Percentiles rank a stretch among this genome's conserved stretches.
Evolutionary conservation across 1,140 invertebrate genomes (phyloP).

Genomic region (Brachionus sp.): DNA sequence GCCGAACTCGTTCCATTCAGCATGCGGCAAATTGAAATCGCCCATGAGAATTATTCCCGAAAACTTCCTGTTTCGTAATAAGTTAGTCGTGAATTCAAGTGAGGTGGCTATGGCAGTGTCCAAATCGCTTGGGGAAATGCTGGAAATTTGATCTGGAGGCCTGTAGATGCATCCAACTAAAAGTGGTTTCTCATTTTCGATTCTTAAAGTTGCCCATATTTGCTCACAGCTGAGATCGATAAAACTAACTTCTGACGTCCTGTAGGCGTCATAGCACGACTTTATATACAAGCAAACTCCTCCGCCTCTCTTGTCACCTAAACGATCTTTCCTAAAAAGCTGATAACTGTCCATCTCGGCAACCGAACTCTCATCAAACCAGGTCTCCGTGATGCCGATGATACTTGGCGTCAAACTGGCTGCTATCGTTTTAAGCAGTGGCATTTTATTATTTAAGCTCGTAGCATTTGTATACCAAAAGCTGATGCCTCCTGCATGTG

Average conservation of each 20-base stretch:
- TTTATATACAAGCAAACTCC: neutral
- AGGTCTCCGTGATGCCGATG: neutral
- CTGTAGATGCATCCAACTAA: neutral
- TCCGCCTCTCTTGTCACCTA: no score
- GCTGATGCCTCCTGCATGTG: neutral
- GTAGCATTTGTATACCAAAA: neutral
- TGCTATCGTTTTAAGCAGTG: neutral
- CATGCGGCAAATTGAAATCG: no score
- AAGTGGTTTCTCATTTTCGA: neutral
- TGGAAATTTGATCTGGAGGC: neutral
- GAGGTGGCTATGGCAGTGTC: neutral
- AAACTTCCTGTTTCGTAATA: neutral
- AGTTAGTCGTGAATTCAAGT: neutral
- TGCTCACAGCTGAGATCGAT: neutral
- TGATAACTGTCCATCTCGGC: no score
- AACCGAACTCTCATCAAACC: no score
- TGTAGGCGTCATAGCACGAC: neutral
- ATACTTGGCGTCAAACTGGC: neutral
- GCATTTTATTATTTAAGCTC: neutral
- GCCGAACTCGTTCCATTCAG: neutral
- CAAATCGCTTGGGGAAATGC: neutral
- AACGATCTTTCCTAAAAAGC: no score
- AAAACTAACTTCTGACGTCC: no score
- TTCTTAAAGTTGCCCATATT: neutral
- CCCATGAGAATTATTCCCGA: no score